Base-by-base conservation (phyloP, 1,140 invertebrate genomes). In the Eumaeus atala region DNA sequence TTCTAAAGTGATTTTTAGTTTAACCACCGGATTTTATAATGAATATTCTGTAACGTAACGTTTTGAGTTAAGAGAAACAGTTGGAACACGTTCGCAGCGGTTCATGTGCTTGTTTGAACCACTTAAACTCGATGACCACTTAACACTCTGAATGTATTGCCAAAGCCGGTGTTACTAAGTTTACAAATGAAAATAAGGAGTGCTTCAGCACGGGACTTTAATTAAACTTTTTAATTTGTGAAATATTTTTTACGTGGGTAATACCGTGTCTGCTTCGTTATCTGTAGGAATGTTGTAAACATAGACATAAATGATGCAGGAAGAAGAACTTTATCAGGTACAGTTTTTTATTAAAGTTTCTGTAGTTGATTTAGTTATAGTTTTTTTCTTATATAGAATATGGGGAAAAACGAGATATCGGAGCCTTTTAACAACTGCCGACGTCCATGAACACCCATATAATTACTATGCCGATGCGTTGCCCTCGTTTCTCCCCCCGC, bases 121-220 rank as follows among this genome's bases (percentile, higher is more conserved):
- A 40, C 38, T 40, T 8, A 10, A 40, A 2, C 38, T 40, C 38
- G 10, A 40, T n/a, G 12, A 14, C n/a, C 38, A 40, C 38, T 40
- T 40, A 40, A 40, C n/a, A n/a, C 38, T 12, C 38, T 40, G 14
- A 40, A 40, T n/a, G n/a, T 40, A 40, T 40, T 40, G 38, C 38
- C 38, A 40, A 40, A 40, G 21, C 38, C 38, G 12, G 11, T 40
- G n/a, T 40, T 40, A 40, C 12, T 40, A 40, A 11, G n/a, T 40
- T 40, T 40, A 7, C n/a, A 40, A 12, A 40, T 40, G n/a, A n/a
- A 4, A 38, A 40, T 14, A 28, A 28, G 2, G 6, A 28, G 2
- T 28, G 21, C 21, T 28, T 28, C 21, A 3, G 21, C 6, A 28
- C 21, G 21, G 21, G 21, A 28, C 21, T 40, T 40, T 14, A 12